phyloP scores from a whole-genome alignment of 2,888 invertebrate species.

The Adela reaumurella region DNA sequence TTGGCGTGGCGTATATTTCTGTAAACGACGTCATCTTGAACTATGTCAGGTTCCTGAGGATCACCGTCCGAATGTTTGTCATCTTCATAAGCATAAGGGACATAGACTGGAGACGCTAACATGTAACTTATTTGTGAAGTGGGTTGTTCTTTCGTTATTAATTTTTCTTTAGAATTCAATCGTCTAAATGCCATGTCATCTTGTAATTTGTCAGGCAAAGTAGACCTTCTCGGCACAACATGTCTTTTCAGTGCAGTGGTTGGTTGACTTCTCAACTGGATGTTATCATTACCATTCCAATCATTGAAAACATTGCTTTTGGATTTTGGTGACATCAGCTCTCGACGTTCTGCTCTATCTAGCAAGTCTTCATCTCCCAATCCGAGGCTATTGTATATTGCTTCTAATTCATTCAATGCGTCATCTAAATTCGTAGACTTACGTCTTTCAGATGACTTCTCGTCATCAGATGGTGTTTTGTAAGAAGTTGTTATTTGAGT shows the following conservation, averaged over 20 bases:
- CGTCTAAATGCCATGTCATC: conserved; percentile 82
- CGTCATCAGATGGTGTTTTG: conserved; percentile 45
- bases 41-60: conserved; percentile 74
- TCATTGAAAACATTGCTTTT: conserved; percentile 41
- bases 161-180: conserved; percentile 58
- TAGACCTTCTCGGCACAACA: conserved; percentile 32
- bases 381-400: conserved; percentile 86
- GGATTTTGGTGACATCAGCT: conserved; percentile 55
- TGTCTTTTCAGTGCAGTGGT: conserved; percentile 36
- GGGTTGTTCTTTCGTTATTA: conserved; percentile 26
- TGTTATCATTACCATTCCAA: conserved; percentile 50
- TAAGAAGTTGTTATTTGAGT: conserved; percentile 31
- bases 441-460: conserved; percentile 47
- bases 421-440: conserved; percentile 82
- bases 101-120: conserved; percentile 64
- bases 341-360: conserved; percentile 74
- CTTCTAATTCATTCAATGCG: conserved; percentile 84
- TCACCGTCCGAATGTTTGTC: conserved; percentile 49
- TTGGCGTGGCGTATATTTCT: conserved; percentile 77
- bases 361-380: conserved; percentile 78
- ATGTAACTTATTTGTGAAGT: conserved; percentile 62
- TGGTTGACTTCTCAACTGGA: conserved; percentile 44
- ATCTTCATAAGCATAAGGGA: conserved; percentile 45
- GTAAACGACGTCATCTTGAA: conserved; percentile 80
- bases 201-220: conserved; percentile 62